These are phyloP conservation scores for Apis cerana DNA, from an alignment of 1,140 invertebrate species.

Conservation along the genomic window DNA sequence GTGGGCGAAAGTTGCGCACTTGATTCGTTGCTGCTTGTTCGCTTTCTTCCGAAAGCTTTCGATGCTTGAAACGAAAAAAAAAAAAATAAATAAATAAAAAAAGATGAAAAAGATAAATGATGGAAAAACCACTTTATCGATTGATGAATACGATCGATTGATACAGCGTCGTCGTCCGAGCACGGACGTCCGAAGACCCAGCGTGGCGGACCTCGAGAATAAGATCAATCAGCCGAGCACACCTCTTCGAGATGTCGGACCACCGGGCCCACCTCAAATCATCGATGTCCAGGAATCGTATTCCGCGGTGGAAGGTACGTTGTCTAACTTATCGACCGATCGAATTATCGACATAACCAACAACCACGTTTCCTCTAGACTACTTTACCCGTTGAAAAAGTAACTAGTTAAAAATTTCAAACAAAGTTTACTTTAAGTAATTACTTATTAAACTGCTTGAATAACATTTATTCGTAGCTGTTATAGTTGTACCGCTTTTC, in stretches of 20 bases:
- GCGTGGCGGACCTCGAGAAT: slow-evolving; percentile 93
- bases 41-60: slow-evolving; percentile 50
- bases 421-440: too few relatives aligned
- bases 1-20: slow-evolving; percentile 21
- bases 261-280: slow-evolving; percentile 91
- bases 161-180: slow-evolving; percentile 91
- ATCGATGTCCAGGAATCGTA: slow-evolving; percentile 95
- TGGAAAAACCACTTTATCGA: background rate
- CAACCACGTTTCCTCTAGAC: too few relatives aligned
- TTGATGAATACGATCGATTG: slow-evolving; percentile 11
- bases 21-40: slow-evolving; percentile 11
- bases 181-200: slow-evolving; percentile 91
- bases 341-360: too few relatives aligned
- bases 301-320: slow-evolving; percentile 93
- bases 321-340: background rate
- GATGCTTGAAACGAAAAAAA: slow-evolving; percentile 13
- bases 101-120: too few relatives aligned
- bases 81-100: background rate
- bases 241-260: slow-evolving; percentile 89
- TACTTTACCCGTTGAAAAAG: too few relatives aligned
- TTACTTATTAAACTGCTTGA: too few relatives aligned
- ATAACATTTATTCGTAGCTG: too few relatives aligned
- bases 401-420: too few relatives aligned
- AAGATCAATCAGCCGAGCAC: slow-evolving; percentile 95
- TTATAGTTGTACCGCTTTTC: too few relatives aligned